Evolutionary conservation across 1,140 invertebrate species (phyloP).

Genomic region (Trichogramma pretiosum): DNA sequence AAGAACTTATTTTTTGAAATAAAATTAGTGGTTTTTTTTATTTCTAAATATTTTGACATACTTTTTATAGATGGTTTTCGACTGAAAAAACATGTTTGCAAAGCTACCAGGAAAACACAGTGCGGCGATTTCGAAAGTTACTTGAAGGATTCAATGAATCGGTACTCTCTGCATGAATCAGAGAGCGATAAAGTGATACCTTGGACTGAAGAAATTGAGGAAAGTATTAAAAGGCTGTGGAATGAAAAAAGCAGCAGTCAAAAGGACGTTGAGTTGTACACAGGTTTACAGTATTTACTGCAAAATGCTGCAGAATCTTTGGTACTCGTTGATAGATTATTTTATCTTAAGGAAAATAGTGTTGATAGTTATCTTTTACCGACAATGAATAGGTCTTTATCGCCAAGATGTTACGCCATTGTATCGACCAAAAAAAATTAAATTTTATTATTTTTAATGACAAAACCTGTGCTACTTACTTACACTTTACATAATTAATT

Average conservation of each 20-base stretch:
- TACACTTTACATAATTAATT: too few species aligned
- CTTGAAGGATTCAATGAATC: slow-evolving; percentile 37
- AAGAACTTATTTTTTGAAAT: slow-evolving; percentile 23
- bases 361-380: slow-evolving; percentile 26
- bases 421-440: slow-evolving; percentile 27
- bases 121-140: slow-evolving; percentile 46
- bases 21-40: background rate
- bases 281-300: slow-evolving; percentile 36
- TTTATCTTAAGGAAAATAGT: slow-evolving; percentile 32
- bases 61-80: slow-evolving; percentile 46
- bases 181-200: slow-evolving; percentile 11
- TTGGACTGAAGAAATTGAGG: slow-evolving; percentile 22
- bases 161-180: slow-evolving; percentile 26
- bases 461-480: too few species aligned
- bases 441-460: too few species aligned
- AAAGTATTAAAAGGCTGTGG: slow-evolving; percentile 26
- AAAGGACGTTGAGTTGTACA: slow-evolving; percentile 30
- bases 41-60: slow-evolving; percentile 8
- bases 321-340: slow-evolving; percentile 33
- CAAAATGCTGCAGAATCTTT: slow-evolving; percentile 38
- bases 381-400: slow-evolving; percentile 32
- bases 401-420: slow-evolving; percentile 39
- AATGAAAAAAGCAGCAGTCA: slow-evolving; percentile 25
- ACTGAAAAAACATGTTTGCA: slow-evolving; percentile 49
- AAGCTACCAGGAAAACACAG: slow-evolving; percentile 47